Evolutionary conservation across 1,140 invertebrate genomes (phyloP).

Genomic region (Drosophila ficusphila): DNA sequence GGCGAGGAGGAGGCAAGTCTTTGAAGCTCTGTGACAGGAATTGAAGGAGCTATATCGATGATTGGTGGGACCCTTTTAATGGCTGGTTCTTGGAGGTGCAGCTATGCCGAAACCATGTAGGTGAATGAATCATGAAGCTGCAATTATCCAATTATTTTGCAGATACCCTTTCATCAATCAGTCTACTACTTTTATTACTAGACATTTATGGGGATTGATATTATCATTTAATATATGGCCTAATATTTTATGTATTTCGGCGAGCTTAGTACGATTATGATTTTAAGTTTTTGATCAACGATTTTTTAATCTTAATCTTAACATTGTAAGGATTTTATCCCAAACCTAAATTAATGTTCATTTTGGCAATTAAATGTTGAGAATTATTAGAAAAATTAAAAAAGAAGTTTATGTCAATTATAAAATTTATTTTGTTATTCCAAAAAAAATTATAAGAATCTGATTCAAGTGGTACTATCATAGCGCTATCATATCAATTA

Average conservation of each 20-base stretch:
- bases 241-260: no score
- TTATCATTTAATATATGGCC: no score
- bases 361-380: no score
- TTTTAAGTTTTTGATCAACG: no score
- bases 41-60: not conserved
- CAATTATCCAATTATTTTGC: slow-evolving; percentile 8
- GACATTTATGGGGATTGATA: no score
- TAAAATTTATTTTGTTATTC: not conserved
- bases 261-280: no score
- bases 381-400: no score
- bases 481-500: not conserved
- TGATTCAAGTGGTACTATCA: not conserved
- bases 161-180: not conserved
- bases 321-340: no score
- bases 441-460: not conserved
- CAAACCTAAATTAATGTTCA: no score
- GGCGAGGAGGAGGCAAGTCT: not conserved
- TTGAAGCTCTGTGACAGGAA: not conserved
- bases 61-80: not conserved
- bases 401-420: not conserved
- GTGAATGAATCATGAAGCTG: not conserved
- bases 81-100: not conserved
- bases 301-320: no score
- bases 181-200: not conserved
- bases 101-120: not conserved